A percentile compares a stretch with the other conserved stretches of the same genome.
Evolutionary conservation across 2,797 vertebrate species (phyloP).

Genomic region (Sarcophilus harrisii): DNA sequence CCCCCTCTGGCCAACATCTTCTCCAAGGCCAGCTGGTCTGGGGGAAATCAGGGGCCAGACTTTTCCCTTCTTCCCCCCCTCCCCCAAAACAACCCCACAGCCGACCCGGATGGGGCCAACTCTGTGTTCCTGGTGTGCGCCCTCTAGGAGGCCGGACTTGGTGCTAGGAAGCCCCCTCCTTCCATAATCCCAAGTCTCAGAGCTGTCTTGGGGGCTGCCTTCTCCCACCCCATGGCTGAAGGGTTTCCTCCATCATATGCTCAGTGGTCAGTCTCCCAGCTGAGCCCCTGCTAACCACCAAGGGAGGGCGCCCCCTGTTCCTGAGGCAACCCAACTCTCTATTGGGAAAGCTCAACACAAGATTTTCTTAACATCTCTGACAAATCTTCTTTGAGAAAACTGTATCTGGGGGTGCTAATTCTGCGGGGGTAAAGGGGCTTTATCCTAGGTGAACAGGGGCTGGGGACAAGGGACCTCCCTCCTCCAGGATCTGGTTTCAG

Average conservation of each 20-base stretch:
- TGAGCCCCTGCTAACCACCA: neutral
- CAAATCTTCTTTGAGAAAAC: too few species aligned
- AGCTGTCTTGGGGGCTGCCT: neutral
- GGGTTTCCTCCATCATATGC: neutral
- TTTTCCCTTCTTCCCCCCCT: neutral
- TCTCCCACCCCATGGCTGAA: rapidly evolving
- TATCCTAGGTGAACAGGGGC: too few species aligned
- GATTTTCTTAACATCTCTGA: neutral
- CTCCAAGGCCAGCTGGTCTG: neutral
- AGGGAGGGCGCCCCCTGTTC: neutral
- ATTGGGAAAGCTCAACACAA: neutral
- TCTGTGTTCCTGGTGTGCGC: too few species aligned
- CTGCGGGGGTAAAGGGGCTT: too few species aligned
- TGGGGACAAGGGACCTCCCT: neutral
- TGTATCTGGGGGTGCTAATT: neutral
- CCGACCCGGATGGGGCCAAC: neutral
- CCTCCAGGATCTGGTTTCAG: too few species aligned
- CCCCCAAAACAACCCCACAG: neutral
- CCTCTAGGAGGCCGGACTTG: neutral
- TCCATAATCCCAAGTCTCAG: too few species aligned
- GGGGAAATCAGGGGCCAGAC: neutral
- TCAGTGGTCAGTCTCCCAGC: neutral
- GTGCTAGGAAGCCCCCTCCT: neutral
- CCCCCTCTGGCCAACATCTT: too few species aligned
- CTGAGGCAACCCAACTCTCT: neutral